A percentile compares a stretch with the other conserved stretches of the same genome.
These are phyloP conservation scores for Drosophila ohnishii DNA, from an alignment of 1,140 invertebrate species.

Conservation along the genomic window DNA sequence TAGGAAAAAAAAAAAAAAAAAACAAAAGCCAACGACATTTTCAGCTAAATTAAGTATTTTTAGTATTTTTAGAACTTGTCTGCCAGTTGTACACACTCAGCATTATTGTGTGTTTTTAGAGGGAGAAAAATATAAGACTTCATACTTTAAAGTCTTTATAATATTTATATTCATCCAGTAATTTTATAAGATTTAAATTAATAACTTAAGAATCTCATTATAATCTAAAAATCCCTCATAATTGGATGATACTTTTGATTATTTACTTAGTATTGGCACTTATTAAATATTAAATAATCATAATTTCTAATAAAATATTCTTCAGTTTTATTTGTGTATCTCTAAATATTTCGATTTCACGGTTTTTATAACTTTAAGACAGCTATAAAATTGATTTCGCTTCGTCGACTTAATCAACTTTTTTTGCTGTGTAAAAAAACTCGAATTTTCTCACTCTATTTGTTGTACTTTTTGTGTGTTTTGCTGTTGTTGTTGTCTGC, in stretches of 20 bases:
- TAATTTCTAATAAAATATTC: not conserved
- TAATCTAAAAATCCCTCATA: no score
- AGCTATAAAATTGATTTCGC: not conserved
- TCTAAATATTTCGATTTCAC: not conserved
- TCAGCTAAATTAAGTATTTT: conserved; percentile 81
- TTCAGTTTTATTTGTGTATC: not conserved
- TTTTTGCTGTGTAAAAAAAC: conserved; percentile 1
- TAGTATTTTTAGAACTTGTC: conserved; percentile 75
- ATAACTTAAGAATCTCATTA: not conserved
- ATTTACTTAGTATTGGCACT: not conserved
- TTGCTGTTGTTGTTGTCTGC: conserved; percentile 49
- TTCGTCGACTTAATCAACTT: not conserved
- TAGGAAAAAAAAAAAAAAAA: conserved; percentile 8
- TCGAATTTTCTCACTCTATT: conserved; percentile 22
- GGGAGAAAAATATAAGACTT: not conserved
- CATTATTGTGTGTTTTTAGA: not conserved
- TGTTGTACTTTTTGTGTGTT: conserved; percentile 6
- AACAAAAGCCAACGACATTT: conserved; percentile 78
- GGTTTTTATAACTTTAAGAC: not conserved
- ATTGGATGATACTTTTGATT: no score
- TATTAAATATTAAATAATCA: not conserved
- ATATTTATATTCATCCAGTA: not conserved
- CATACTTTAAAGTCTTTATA: not conserved
- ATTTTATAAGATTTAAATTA: not conserved
- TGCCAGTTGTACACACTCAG: conserved; percentile 45